A percentile compares a stretch with the other conserved stretches of the same genome.
These are phyloP conservation scores for Acrocephalus scirpaceus DNA, from an alignment of 2,797 vertebrate genomes.

Conservation along the genomic window DNA sequence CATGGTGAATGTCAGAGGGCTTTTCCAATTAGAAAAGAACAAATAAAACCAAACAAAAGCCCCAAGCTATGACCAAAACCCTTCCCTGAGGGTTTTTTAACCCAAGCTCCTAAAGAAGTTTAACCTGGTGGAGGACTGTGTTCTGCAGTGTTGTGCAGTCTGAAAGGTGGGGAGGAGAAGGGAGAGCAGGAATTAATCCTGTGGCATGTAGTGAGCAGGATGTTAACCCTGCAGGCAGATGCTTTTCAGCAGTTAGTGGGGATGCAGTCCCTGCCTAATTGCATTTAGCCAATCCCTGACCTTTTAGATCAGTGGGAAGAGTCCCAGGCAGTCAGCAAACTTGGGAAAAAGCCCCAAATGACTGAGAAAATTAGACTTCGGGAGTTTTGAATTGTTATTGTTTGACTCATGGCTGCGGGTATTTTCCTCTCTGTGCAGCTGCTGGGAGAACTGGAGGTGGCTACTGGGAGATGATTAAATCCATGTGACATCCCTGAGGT, in stretches of 20 bases:
- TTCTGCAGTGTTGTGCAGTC: not conserved
- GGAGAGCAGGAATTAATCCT: not conserved
- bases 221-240: not conserved
- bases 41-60: not conserved
- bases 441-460: slow-evolving; percentile 64
- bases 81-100: not conserved
- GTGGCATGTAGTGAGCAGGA: not conserved
- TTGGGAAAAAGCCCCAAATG: slow-evolving; percentile 23
- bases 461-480: slow-evolving; percentile 47
- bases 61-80: not conserved
- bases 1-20: not conserved
- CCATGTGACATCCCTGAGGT: slow-evolving; percentile 45
- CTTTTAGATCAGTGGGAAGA: slow-evolving; percentile 9
- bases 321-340: slow-evolving; percentile 20
- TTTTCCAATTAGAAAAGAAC: not conserved
- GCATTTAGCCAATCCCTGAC: not conserved
- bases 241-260: not conserved
- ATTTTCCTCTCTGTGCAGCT: slow-evolving; percentile 55
- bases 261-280: not conserved
- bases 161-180: not conserved
- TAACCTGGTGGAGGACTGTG: not conserved
- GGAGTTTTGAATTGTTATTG: not conserved
- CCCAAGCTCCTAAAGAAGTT: not conserved
- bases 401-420: slow-evolving; percentile 35
- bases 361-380: not conserved